These are phyloP conservation scores for Netta rufina DNA, from an alignment of 2,797 vertebrate species.

Conservation along the genomic window DNA sequence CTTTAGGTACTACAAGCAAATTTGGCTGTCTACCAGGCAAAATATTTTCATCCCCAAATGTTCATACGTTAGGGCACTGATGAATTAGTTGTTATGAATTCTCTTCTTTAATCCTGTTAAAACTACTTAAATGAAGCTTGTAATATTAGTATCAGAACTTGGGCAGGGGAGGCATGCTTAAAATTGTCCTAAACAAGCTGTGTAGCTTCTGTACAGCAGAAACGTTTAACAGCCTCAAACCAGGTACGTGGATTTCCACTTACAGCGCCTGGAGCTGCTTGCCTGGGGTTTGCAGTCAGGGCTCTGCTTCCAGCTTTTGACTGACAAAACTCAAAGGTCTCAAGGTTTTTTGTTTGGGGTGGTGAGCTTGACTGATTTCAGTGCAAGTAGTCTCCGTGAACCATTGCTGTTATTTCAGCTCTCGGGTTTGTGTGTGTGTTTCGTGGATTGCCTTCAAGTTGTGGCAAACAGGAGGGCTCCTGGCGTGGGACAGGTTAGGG, in stretches of 20 bases:
- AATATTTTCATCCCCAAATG: neutral
- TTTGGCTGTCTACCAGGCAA: neutral
- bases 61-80: slow-evolving; percentile 26
- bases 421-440: neutral
- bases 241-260: accelerated
- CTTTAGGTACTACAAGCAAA: slow-evolving; percentile 54
- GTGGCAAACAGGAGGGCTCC: neutral
- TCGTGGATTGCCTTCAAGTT: accelerated
- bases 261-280: accelerated
- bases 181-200: neutral
- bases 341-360: neutral
- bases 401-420: accelerated
- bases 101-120: neutral
- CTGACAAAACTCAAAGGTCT: accelerated
- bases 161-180: neutral
- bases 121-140: accelerated
- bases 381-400: accelerated
- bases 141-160: neutral
- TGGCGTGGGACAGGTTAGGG: accelerated
- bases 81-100: neutral
- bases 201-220: neutral
- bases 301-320: neutral
- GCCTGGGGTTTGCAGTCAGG: neutral
- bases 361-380: accelerated
- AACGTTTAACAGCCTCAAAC: neutral